phyloP scores from a whole-genome alignment of 2,797 vertebrate genomes.

The Micromesistius poutassou region DNA sequence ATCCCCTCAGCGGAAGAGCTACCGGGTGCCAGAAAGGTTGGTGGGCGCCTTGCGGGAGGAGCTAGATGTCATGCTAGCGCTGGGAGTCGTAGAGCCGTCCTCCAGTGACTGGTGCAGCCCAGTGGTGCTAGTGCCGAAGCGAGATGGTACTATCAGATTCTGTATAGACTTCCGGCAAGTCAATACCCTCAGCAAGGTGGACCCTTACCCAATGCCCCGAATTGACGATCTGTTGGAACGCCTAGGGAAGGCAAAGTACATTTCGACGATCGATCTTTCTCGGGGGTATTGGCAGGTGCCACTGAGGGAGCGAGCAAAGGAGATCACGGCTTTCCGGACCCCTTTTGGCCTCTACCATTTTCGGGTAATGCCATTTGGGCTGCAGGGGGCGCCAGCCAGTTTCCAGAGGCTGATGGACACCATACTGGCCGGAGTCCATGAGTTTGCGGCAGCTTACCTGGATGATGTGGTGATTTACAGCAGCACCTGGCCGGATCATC shows the following conservation, averaged over 20 bases:
- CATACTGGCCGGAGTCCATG: background rate
- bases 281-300: conserved; percentile 18
- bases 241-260: conserved; percentile 5
- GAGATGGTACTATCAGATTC: conserved; percentile 10
- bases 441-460: background rate
- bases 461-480: conserved; percentile 10
- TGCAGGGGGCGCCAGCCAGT: conserved; percentile 11
- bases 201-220: conserved; percentile 19
- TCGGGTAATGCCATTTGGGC: conserved; percentile 8
- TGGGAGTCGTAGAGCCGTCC: conserved; percentile 22
- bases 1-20: conserved; percentile 6
- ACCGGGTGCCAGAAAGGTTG: conserved; percentile 10
- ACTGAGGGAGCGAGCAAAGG: background rate
- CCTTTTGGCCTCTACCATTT: background rate
- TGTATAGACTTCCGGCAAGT: conserved; percentile 19
- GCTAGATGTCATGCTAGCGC: conserved; percentile 18
- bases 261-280: conserved; percentile 11
- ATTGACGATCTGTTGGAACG: conserved; percentile 19
- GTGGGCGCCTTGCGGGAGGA: conserved; percentile 12
- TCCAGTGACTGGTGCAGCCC: conserved; percentile 28
- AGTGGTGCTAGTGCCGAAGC: conserved; percentile 27
- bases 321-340: background rate
- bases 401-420: conserved; percentile 12
- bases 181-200: conserved; percentile 18
- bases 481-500: background rate